Conservation (phyloP, 2,888 invertebrate species). For the Beris chalybata region DNA sequence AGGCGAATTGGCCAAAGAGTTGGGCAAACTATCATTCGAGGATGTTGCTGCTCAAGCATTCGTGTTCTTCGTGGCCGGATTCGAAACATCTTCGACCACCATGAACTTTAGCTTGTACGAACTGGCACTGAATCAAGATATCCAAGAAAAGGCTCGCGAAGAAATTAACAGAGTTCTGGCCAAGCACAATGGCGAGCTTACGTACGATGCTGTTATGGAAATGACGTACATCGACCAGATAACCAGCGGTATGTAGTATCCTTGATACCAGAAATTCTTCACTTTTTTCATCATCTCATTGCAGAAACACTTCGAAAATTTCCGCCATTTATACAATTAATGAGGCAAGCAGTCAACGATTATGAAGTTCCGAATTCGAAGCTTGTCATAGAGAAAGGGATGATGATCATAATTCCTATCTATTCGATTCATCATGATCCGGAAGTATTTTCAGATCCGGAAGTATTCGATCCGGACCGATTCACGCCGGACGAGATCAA, state of each 20-base stretch:
- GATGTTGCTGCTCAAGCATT: constrained; percentile 11
- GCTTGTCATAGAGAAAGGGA: constrained; percentile 56
- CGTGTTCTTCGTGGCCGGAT: constrained; percentile 43
- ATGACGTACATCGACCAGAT: constrained; percentile 49
- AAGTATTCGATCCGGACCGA: constrained; percentile 61
- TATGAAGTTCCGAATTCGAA: constrained; percentile 45
- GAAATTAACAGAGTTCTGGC: constrained; percentile 44
- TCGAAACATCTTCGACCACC: constrained; percentile 49
- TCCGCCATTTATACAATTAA: neutral
- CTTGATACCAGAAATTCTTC: neutral
- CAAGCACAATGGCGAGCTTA: constrained; percentile 41
- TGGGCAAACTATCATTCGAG: constrained; percentile 1
- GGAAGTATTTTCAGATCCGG: constrained; percentile 60
- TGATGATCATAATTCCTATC: constrained; percentile 57
- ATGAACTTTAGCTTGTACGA: constrained; percentile 47
- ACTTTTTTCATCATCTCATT: neutral
- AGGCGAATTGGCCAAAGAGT: neutral
- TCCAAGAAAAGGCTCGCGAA: constrained; percentile 44
- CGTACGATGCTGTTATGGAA: constrained; percentile 48
- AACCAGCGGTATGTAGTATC: constrained; percentile 45
- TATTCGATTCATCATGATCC: constrained; percentile 61
- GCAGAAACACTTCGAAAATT: constrained; percentile 12
- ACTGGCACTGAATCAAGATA: constrained; percentile 45
- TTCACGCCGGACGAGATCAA: constrained; percentile 63
- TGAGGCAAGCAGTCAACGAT: neutral